phyloP scores from a whole-genome alignment of 2,797 vertebrate species.

The Intellagama lesueurii region DNA sequence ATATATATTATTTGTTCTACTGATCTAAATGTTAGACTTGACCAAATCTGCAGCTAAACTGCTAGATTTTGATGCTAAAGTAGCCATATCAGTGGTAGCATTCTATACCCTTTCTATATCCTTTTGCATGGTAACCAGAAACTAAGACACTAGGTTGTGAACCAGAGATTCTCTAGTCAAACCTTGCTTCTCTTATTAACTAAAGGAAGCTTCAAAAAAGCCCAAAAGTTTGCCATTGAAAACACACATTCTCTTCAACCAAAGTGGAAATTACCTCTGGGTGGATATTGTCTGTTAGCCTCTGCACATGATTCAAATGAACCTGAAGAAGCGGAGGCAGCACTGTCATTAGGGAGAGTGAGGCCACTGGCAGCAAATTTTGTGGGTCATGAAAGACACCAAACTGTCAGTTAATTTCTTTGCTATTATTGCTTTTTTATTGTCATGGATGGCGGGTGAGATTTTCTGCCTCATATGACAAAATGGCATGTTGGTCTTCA shows the following conservation, averaged over 20 bases:
- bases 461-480: background rate
- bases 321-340: background rate
- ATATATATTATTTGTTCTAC: background rate
- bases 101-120: background rate
- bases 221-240: background rate
- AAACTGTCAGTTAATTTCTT: background rate
- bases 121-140: background rate
- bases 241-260: background rate
- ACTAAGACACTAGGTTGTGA: slow-evolving; percentile 13
- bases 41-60: background rate
- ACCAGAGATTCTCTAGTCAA: background rate
- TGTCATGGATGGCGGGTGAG: background rate
- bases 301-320: background rate
- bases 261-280: background rate
- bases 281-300: background rate
- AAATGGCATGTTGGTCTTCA: background rate
- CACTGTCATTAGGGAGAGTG: background rate
- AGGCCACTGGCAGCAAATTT: background rate
- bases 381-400: background rate
- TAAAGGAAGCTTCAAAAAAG: background rate
- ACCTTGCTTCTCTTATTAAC: slow-evolving; percentile 23
- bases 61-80: background rate
- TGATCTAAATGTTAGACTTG: background rate
- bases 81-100: background rate
- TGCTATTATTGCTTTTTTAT: background rate